A percentile compares a stretch with the other conserved stretches of the same genome.
Evolutionary conservation across 2,888 invertebrate species (phyloP).

Genomic region (Dioctria rufipes): DNA sequence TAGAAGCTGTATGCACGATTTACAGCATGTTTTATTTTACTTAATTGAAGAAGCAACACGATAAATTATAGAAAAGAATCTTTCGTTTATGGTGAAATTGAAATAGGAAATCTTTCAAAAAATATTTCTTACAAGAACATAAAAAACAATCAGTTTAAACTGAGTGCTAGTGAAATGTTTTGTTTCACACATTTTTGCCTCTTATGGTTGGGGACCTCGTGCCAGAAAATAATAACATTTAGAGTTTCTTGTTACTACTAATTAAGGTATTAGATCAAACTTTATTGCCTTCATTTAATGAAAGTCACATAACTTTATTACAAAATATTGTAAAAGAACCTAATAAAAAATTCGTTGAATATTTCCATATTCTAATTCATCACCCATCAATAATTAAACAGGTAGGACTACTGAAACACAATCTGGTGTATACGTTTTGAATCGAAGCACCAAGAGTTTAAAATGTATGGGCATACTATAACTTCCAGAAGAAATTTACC

Average conservation of each 20-base stretch:
- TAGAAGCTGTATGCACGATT: constrained; percentile 15
- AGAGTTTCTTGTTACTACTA: not conserved
- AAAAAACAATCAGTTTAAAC: constrained; percentile 7
- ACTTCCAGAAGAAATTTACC: constrained; percentile 10
- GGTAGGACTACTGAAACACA: constrained; percentile 12
- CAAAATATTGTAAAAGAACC: not conserved
- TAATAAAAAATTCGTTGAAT: not conserved
- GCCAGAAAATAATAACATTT: constrained; percentile 6
- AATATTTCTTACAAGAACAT: not conserved
- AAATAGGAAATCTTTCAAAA: constrained; percentile 18
- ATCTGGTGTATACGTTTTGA: constrained; percentile 18
- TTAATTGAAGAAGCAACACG: not conserved
- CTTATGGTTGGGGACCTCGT: not conserved
- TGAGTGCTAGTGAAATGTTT: constrained; percentile 25
- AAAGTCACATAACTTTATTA: not conserved
- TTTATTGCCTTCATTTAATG: not conserved
- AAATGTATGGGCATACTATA: not conserved
- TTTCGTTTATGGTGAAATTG: not conserved
- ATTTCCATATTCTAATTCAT: constrained; percentile 8
- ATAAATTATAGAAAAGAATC: constrained; percentile 2
- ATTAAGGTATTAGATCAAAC: not conserved
- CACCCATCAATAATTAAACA: constrained; percentile 7
- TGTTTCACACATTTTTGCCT: not conserved
- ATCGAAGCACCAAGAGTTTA: constrained; percentile 3
- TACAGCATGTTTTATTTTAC: not conserved